phyloP scores from a whole-genome alignment of 2,888 invertebrate species.

The Autographa gamma region DNA sequence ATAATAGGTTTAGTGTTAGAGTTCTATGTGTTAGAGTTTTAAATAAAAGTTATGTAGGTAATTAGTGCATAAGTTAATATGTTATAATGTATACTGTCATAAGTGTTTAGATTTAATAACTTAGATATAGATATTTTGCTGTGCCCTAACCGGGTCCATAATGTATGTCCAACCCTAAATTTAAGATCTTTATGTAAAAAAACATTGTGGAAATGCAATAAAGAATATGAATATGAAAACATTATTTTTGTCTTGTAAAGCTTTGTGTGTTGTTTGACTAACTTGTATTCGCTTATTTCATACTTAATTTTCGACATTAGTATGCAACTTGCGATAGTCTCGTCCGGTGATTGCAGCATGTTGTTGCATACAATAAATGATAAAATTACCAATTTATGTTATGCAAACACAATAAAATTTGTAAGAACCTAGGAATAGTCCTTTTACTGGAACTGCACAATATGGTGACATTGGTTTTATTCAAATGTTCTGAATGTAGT shows the following conservation, averaged over 20 bases:
- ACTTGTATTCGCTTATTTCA: slow-evolving; percentile 11
- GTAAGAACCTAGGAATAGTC: neutral
- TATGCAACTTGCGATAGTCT: slow-evolving; percentile 6
- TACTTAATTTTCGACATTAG: slow-evolving; percentile 9
- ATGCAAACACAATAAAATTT: neutral
- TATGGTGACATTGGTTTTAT: neutral
- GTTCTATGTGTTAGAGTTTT: too few species aligned
- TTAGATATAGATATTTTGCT: too few species aligned
- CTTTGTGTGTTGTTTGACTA: slow-evolving; percentile 6
- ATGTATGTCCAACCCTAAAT: too few species aligned
- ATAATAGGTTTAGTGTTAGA: too few species aligned
- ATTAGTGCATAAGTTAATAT: too few species aligned
- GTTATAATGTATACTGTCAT: too few species aligned
- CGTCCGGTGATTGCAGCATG: slow-evolving; percentile 1
- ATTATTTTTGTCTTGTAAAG: slow-evolving; percentile 12
- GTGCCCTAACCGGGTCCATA: too few species aligned
- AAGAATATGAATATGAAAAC: too few species aligned
- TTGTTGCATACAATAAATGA: neutral
- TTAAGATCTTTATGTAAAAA: too few species aligned
- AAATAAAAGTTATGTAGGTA: too few species aligned
- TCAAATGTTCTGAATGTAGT: neutral
- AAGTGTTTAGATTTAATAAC: too few species aligned
- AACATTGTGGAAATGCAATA: too few species aligned
- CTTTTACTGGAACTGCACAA: neutral
- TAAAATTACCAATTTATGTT: neutral